These are phyloP conservation scores for Leucosticte australis DNA, from an alignment of 2,113 vertebrate genomes.

Conservation along the genomic window DNA sequence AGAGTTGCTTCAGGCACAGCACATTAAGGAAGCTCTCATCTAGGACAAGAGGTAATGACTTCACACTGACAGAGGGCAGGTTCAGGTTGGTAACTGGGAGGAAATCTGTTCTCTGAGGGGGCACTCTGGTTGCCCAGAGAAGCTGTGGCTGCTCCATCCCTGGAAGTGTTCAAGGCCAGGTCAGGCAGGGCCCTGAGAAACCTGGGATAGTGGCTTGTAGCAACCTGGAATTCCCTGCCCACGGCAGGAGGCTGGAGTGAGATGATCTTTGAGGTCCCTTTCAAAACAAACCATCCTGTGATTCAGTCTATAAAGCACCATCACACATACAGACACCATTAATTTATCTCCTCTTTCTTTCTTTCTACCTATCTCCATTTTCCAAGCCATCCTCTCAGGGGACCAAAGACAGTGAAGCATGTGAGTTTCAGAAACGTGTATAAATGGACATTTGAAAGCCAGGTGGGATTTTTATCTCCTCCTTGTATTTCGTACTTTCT, in stretches of 20 bases:
- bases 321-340: background rate
- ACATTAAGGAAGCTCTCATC: background rate
- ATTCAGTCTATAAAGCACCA: background rate
- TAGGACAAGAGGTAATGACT: background rate
- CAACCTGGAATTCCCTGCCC: background rate
- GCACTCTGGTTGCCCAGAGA: background rate
- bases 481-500: background rate
- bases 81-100: background rate
- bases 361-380: background rate
- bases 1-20: background rate
- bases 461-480: background rate
- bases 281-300: background rate
- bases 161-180: background rate
- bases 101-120: background rate
- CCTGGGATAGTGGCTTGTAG: background rate
- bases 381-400: background rate
- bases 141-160: background rate
- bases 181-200: background rate
- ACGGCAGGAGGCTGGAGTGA: rapidly evolving
- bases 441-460: background rate
- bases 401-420: background rate
- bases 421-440: background rate
- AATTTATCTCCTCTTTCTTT: background rate
- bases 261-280: background rate
- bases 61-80: background rate